These are phyloP conservation scores for Monopterus albus DNA, from an alignment of 2,113 vertebrate genomes.

Conservation along the genomic window DNA sequence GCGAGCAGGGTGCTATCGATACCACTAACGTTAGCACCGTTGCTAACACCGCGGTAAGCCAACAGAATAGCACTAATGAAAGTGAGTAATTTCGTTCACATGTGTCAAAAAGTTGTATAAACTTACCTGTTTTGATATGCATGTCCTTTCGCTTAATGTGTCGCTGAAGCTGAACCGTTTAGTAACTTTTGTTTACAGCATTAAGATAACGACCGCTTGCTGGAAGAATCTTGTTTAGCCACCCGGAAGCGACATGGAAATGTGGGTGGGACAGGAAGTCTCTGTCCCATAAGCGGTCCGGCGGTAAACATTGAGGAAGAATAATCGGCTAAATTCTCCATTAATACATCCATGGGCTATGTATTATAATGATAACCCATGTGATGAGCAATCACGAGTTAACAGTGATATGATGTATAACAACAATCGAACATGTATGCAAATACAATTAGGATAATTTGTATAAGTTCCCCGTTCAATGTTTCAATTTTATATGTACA, in stretches of 20 bases:
- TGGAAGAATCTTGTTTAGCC: slow-evolving; percentile 51
- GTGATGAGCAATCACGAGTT: slow-evolving; percentile 24
- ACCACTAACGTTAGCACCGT: slow-evolving; percentile 27
- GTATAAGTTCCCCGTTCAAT: too few relatives aligned
- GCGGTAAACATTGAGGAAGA: slow-evolving; percentile 70
- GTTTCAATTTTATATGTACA: too few relatives aligned
- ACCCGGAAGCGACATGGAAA: slow-evolving; percentile 77
- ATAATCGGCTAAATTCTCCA: too few relatives aligned
- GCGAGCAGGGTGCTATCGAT: slow-evolving; percentile 28
- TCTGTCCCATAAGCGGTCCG: slow-evolving; percentile 62
- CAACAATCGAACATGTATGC: too few relatives aligned
- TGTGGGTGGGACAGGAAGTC: slow-evolving; percentile 74
- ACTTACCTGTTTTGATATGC: slow-evolving; percentile 84
- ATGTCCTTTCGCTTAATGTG: slow-evolving; percentile 69
- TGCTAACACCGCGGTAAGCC: slow-evolving; percentile 39
- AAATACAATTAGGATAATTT: too few relatives aligned
- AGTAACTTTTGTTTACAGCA: slow-evolving; percentile 75
- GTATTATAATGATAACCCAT: background rate
- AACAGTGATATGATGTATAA: too few relatives aligned
- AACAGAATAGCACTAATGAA: background rate
- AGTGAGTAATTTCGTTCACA: background rate
- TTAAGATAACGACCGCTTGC: slow-evolving; percentile 41
- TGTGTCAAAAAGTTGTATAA: background rate
- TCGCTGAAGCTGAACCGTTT: slow-evolving; percentile 58
- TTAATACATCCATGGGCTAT: too few relatives aligned